A percentile compares a stretch with the other conserved stretches of the same genome.
phyloP scores from a whole-genome alignment of 2,888 invertebrate species.

The Yponomeuta evonymella region DNA sequence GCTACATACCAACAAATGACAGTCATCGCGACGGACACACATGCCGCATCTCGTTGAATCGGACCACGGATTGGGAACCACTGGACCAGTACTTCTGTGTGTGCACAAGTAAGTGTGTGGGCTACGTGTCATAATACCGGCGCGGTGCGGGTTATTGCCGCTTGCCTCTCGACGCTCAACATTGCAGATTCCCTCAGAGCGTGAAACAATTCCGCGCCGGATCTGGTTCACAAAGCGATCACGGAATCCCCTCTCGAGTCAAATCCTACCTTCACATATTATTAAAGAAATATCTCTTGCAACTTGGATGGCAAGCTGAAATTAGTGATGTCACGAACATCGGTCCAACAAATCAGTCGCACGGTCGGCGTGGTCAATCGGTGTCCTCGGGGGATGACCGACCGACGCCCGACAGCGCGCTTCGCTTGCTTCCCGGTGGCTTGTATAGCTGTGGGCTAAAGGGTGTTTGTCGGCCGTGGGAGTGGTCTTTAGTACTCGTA shows the following conservation, averaged over 20 bases:
- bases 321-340: conserved; percentile 8
- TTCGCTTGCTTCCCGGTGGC: background rate
- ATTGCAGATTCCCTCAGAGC: background rate
- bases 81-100: background rate
- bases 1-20: too few species aligned
- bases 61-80: too few species aligned
- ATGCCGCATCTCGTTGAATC: too few species aligned
- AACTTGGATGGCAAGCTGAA: background rate
- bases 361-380: background rate
- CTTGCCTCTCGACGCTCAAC: background rate
- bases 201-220: background rate
- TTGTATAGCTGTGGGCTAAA: background rate
- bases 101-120: background rate
- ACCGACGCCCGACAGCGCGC: background rate
- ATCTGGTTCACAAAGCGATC: background rate
- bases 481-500: background rate
- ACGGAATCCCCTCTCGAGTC: background rate
- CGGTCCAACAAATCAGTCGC: conserved; percentile 12
- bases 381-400: background rate
- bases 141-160: background rate
- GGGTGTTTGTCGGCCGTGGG: background rate
- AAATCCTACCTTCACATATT: background rate
- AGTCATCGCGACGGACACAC: too few species aligned
- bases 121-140: background rate
- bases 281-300: background rate